Base-by-base conservation (phyloP, 2,888 invertebrate genomes). In the Nematopogon swammerdamellus region DNA sequence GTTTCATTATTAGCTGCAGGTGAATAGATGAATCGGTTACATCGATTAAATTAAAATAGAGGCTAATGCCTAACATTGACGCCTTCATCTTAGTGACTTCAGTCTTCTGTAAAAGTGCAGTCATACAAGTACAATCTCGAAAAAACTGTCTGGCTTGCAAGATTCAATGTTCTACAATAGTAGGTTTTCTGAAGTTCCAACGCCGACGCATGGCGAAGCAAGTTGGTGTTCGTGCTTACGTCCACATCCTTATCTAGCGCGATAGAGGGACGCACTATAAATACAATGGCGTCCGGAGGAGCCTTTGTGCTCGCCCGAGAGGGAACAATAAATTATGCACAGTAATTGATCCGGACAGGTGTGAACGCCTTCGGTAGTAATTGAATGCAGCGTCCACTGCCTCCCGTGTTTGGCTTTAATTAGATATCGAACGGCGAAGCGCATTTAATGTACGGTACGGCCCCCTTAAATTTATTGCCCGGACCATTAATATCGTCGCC, bases 271-370 rank as follows among this genome's bases (percentile, higher is more conserved):
- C 8, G 11, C 36, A 36, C 36, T 36, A 36, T 36, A 36, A 14
- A 36, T 14, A 36, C 36, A 36, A 36, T 36, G 36, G 36, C 36
- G 11, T 25, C 6, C 36, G 10, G 25, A 4, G 11, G 3, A 14
- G 36, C 36, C 36, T 36, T 36, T 36, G n/a, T 36, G 3, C 36
- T 36, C 36, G 36, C 36, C 14, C 3, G 36, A 14, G 8, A 14
- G 36, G 11, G 36, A 36, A 36, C 36, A 36, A 46, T 46, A 46
- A 46, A 46, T 46, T 46, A 46, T 46, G 46, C 46, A 20, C 19
- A 46, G 46, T 46, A 46, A 46, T 19, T 46, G 46, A 46, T 46
- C 46, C 25, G 5, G 46, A 46, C 46, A 46, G 46, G 46, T 46
- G 46, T 46, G 46, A 46, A 46, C 46, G 46, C 46, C 46, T 46